phyloP scores from a whole-genome alignment of 2,888 invertebrate genomes.

The Rhimphoctona megacephalus region DNA sequence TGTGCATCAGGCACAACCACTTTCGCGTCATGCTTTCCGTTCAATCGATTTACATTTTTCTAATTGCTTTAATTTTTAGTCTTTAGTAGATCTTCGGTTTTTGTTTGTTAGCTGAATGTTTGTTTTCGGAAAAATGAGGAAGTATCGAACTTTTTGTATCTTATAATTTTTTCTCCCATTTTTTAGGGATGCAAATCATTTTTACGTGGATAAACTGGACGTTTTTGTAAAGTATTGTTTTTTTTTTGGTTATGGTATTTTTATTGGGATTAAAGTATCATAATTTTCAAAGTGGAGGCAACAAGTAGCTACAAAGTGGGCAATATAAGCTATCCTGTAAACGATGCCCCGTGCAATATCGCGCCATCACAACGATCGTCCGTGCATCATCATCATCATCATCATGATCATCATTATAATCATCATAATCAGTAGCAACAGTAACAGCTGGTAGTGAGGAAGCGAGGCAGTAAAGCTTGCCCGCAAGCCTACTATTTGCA shows the following conservation, averaged over 20 bases:
- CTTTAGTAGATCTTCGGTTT: background rate
- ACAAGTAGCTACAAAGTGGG: conserved; percentile 29
- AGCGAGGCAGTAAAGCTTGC: conserved; percentile 70
- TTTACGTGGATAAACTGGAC: too few species aligned
- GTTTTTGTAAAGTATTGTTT: background rate
- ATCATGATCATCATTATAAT: conserved; percentile 52
- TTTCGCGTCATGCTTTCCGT: background rate
- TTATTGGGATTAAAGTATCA: background rate
- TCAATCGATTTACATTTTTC: conserved; percentile 2
- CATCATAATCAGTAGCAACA: conserved; percentile 50
- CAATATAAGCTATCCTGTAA: conserved; percentile 47
- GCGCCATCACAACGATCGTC: conserved; percentile 47
- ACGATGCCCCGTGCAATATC: conserved; percentile 59
- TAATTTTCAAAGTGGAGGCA: conserved; percentile 1
- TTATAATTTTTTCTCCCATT: too few species aligned
- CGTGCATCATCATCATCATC: conserved; percentile 47
- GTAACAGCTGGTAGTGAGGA: conserved; percentile 58
- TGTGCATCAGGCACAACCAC: conserved; percentile 14
- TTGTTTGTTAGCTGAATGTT: too few species aligned
- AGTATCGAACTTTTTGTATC: background rate
- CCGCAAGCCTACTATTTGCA: conserved; percentile 70
- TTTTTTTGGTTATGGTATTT: background rate
- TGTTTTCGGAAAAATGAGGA: too few species aligned
- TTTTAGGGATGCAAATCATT: too few species aligned
- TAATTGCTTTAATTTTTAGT: background rate